Conservation (phyloP, 2,888 invertebrate genomes). For the Tiliacea citrago region DNA sequence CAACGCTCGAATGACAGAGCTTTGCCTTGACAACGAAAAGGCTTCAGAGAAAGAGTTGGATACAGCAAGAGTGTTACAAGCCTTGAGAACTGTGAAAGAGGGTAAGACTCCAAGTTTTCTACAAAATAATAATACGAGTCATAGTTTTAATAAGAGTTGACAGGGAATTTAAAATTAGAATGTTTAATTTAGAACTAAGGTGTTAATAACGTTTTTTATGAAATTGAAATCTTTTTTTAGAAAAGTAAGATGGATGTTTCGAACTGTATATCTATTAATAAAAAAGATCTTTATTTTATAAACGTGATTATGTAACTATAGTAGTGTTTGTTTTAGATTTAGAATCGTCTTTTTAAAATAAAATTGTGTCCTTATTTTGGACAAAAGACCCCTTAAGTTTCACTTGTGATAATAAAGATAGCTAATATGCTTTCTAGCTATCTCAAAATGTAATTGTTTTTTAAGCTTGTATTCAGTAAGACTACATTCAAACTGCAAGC, state of each 20-base stretch:
- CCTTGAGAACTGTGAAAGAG: slow-evolving; percentile 94
- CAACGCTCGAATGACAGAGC: slow-evolving; percentile 95
- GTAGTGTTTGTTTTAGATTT: slow-evolving; percentile 38
- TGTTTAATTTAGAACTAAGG: slow-evolving; percentile 22
- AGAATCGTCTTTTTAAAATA: slow-evolving; percentile 22
- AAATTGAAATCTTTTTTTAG: slow-evolving; percentile 13
- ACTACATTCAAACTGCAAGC: slow-evolving; percentile 2
- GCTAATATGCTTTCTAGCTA: slow-evolving; percentile 11
- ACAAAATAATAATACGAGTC: slow-evolving; percentile 87
- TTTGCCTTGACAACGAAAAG: slow-evolving; percentile 96
- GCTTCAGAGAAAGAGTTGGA: slow-evolving; percentile 97
- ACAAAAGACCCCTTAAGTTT: not conserved
- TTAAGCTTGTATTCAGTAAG: not conserved
- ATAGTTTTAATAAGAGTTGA: slow-evolving; percentile 87
- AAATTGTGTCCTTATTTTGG: slow-evolving; percentile 21
- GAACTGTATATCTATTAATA: slow-evolving; percentile 23
- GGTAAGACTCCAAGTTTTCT: slow-evolving; percentile 92
- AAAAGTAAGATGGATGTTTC: slow-evolving; percentile 21
- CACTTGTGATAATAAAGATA: slow-evolving; percentile 38
- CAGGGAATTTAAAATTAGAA: slow-evolving; percentile 65
- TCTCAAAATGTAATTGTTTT: slow-evolving; percentile 11
- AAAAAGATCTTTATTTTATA: slow-evolving; percentile 49
- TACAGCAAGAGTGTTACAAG: slow-evolving; percentile 97
- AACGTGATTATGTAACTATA: slow-evolving; percentile 25
- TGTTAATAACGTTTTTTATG: slow-evolving; percentile 23